Evolutionary conservation across 2,888 invertebrate species (phyloP).

Genomic region (Hymenopus coronatus): DNA sequence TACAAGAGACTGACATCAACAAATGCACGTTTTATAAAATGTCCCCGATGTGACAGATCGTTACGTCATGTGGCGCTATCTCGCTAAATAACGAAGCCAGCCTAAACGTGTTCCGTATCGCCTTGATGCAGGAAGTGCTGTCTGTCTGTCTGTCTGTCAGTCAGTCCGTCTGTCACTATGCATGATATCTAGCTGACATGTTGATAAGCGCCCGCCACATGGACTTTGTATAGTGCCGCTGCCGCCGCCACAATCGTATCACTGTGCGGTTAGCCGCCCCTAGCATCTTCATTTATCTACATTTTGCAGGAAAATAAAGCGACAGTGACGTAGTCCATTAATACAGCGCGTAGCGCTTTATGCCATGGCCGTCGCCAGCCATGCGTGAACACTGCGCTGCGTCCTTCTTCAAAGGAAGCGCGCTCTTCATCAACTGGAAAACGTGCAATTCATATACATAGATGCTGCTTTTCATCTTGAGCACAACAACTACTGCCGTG

Average conservation of each 20-base stretch:
- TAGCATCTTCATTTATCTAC: not conserved
- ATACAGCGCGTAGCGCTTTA: not conserved
- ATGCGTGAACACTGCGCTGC: not conserved
- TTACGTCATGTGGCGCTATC: no score
- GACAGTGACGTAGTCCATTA: not conserved
- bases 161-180: not conserved
- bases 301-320: not conserved
- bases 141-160: no score
- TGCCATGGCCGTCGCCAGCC: not conserved
- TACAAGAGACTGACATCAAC: no score
- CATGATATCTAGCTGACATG: not conserved
- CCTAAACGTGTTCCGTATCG: not conserved
- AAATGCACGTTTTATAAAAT: no score
- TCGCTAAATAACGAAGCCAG: no score
- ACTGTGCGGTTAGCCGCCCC: not conserved
- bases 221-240: no score
- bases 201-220: not conserved
- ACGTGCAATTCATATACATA: not conserved
- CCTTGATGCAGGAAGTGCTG: not conserved
- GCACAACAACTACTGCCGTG: no score
- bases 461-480: not conserved
- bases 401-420: no score
- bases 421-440: no score
- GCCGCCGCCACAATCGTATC: not conserved
- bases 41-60: no score